Conservation (phyloP, 2,113 vertebrate genomes). For the Cyphomyrus discorhynchus region DNA sequence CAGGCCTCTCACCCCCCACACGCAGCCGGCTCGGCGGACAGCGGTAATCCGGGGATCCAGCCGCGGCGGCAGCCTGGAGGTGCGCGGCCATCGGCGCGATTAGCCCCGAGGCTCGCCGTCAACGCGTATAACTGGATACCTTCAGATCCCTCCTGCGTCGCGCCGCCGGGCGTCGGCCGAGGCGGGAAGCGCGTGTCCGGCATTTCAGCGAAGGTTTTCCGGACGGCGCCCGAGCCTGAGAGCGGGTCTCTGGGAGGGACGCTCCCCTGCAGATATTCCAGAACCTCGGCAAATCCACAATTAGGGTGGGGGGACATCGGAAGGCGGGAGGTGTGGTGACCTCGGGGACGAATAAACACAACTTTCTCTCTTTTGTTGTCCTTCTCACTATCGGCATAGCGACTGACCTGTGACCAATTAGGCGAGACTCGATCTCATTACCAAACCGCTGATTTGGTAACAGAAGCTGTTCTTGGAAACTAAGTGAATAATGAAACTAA, state of each 20-base stretch:
- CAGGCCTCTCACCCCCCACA: not conserved
- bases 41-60: not conserved
- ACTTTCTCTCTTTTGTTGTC: not conserved
- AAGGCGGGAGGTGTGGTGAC: not conserved
- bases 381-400: not conserved
- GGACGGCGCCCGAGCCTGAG: not conserved
- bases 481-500: not conserved
- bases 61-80: not conserved
- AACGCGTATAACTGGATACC: not conserved
- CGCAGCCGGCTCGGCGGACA: not conserved
- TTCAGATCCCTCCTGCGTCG: too few relatives aligned
- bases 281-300: not conserved
- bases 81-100: not conserved
- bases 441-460: constrained; percentile 2
- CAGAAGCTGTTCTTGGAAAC: not conserved
- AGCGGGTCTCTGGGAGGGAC: not conserved
- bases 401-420: constrained; percentile 15
- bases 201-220: not conserved
- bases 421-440: not conserved
- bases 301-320: not conserved
- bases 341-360: not conserved
- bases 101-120: not conserved
- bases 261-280: not conserved
- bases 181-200: not conserved
- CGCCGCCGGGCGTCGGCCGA: not conserved